Base-by-base conservation (phyloP, 2,888 invertebrate species). In the Ellobium chinense region DNA sequence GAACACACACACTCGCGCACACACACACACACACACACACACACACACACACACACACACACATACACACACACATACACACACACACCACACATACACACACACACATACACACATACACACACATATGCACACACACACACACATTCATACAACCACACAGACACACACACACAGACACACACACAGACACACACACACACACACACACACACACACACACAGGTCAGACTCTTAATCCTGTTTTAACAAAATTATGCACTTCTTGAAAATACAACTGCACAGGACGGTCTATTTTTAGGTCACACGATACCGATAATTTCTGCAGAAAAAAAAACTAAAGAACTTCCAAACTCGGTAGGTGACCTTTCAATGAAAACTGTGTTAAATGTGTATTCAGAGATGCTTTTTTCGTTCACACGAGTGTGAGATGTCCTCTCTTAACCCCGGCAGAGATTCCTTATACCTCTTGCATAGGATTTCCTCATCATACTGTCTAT, bases 31-130 rank as follows among this genome's bases (percentile, higher is more conserved):
- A 65, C 31, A 65, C 65, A 65, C 31, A 65, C 65, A 65, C 31
- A 65, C 65, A 65, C 31, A 65, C 65, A 65, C 31, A 65, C 65
- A 65, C 31, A 65, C 65, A 65, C 31, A 70, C 54, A 46, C 21
- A 46, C 54, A 70, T 54, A 70, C 54, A 70, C 37, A 73, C 62
- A 29, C 34, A 36, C 73, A 24, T 27, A 27, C 58, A 62, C 31
- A 58, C 62, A 29, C 31, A 63, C 63, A 29, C 31, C 27, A 63
- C 63, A 63, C 31, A 63, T 29, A 63, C 31, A 63, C 63, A 21
- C 29, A 29, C 12, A 9, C 7, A 63, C 12, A 21, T 29, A 63
- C 27, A 63, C 18, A 24, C 29, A 63, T 63, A 9, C 12, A 29
- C 18, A 24, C 27, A 4, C 18, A 24, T 18, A 63, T 29, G 3